Evolutionary conservation across 2,888 invertebrate genomes (phyloP), one percentile per base, ranked within the genome.

Genomic region (Eumerus sabulonum): DNA sequence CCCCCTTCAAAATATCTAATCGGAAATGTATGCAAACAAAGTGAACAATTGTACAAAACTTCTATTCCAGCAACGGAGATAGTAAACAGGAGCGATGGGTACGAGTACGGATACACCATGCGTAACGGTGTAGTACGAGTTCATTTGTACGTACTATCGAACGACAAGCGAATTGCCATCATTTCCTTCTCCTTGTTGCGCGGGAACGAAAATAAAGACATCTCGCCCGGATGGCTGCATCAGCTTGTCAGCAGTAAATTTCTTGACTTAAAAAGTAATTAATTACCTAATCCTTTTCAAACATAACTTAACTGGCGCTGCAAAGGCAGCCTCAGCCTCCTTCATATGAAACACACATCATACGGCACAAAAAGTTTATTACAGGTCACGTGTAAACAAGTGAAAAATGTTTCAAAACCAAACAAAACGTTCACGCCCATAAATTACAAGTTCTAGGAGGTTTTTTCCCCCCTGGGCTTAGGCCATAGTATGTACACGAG

Each of bases 321-420:
- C 42, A 19, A 44, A 40, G 27, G 63, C 36, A 70, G 77, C 50
- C 60, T 70, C 53, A 64, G 44, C 68, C 63, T 54, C 44, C 68
- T 50, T 47, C 50, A 59, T 68, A 68, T 73, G 68, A 73, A 79
- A 70, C 59, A 60, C 45, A 63, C 63, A 73, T 79, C 74, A 74
- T 74, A 14, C 54, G 64, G 68, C 59, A 42, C n/a, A 70, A 68
- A 57, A 59, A 67, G 18, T 64, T 79, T 79, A 73, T 73, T 64
- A 68, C 79, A 74, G 79, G 79, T 79, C 79, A 79, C 74, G 74
- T 74, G 60, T 68, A 70, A 79, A 70, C 79, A 68, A 73, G 74
- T 79, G 68, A 59, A 64, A 48, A 74, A 74, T 68, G 68, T 70
- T 70, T 70, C 54, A 79, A 70, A 73, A 54, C 66, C 66, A 73